These are phyloP conservation scores for Patella ulyssiponensis DNA, from an alignment of 2,888 invertebrate genomes.

Conservation along the genomic window DNA sequence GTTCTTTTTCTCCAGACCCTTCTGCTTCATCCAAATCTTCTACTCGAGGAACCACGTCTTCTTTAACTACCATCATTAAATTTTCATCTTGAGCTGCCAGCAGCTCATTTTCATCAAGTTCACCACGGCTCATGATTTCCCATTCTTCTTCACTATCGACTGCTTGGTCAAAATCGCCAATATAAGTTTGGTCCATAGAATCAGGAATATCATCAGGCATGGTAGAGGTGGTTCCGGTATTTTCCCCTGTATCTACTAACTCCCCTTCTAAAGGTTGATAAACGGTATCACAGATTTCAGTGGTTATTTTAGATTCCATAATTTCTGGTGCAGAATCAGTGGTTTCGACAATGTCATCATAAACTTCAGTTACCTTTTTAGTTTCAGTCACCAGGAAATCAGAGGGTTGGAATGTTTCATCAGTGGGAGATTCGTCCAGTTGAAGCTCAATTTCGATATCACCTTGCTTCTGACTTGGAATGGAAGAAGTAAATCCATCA, in stretches of 20 bases:
- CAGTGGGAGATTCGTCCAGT: conserved; percentile 13
- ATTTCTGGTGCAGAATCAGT: not conserved
- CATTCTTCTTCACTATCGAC: conserved; percentile 45
- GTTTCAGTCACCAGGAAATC: not conserved
- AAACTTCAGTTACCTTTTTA: not conserved
- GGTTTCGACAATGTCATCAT: not conserved
- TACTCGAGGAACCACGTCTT: conserved; percentile 30
- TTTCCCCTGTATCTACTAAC: not conserved
- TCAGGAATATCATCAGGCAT: conserved; percentile 6
- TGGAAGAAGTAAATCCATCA: not conserved
- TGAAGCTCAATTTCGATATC: conserved; percentile 16
- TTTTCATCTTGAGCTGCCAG: conserved; percentile 20
- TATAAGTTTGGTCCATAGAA: not conserved
- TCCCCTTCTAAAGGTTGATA: not conserved
- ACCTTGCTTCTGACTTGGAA: not conserved
- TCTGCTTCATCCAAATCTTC: conserved; percentile 36
- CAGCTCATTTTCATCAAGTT: conserved; percentile 32
- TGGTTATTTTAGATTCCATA: conserved; percentile 8
- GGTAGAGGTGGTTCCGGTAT: not conserved
- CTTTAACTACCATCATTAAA: conserved; percentile 20
- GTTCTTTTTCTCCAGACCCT: conserved; percentile 35
- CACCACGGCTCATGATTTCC: conserved; percentile 54
- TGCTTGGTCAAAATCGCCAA: not conserved
- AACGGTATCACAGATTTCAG: conserved; percentile 6
- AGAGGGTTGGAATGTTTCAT: conserved; percentile 7